These are phyloP conservation scores for Machimus atricapillus DNA, from an alignment of 2,888 invertebrate genomes.

Conservation along the genomic window DNA sequence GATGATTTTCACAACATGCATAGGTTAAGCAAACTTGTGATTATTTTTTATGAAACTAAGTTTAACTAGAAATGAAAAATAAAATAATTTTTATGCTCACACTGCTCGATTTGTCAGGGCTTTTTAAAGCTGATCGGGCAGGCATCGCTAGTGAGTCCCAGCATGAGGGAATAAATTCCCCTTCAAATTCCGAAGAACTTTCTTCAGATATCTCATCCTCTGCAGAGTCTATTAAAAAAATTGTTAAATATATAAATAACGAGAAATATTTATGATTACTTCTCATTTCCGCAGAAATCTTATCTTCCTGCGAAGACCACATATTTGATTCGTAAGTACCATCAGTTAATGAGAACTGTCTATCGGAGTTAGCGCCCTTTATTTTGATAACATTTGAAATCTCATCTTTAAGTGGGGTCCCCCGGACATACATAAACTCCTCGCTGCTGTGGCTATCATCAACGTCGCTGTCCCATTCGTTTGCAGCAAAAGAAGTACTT, in stretches of 20 bases:
- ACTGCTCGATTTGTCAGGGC: slow-evolving; percentile 59
- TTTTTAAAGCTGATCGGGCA: slow-evolving; percentile 75
- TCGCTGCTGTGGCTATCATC: slow-evolving; percentile 59
- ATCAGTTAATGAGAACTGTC: slow-evolving; percentile 9
- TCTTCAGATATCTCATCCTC: slow-evolving; percentile 53
- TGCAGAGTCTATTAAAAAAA: slow-evolving; percentile 46
- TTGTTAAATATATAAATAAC: neutral
- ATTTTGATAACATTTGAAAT: neutral
- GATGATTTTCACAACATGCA: slow-evolving; percentile 39
- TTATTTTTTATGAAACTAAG: neutral
- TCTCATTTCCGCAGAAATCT: slow-evolving; percentile 41
- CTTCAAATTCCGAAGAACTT: slow-evolving; percentile 69
- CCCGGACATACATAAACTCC: slow-evolving; percentile 54
- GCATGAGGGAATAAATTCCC: slow-evolving; percentile 79
- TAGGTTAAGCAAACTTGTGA: neutral
- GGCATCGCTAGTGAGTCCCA: slow-evolving; percentile 83
- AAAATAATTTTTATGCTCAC: slow-evolving; percentile 44
- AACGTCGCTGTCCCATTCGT: slow-evolving; percentile 63
- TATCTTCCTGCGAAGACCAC: slow-evolving; percentile 47
- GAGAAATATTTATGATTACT: neutral
- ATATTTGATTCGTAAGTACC: slow-evolving; percentile 33
- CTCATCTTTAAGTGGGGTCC: slow-evolving; percentile 45
- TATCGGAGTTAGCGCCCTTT: neutral
- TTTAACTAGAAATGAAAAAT: neutral
- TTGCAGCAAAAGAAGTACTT: slow-evolving; percentile 47